phyloP scores from a whole-genome alignment of 1,140 invertebrate species.

The Aleiodes sp. region DNA sequence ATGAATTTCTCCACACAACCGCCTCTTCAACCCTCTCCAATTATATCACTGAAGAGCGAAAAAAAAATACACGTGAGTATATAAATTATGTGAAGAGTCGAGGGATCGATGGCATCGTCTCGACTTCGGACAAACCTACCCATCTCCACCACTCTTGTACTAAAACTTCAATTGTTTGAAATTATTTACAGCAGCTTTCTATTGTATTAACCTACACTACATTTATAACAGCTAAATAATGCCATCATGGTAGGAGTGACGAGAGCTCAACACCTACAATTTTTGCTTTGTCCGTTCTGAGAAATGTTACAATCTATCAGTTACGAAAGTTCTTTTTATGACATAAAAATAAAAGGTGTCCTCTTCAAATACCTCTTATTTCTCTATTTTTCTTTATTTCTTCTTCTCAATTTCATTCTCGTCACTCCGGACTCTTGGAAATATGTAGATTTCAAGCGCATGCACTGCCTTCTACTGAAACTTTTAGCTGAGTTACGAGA shows the following conservation, averaged over 20 bases:
- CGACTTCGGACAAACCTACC: slow-evolving; percentile 16
- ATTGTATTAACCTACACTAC: slow-evolving; percentile 18
- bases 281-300: neutral
- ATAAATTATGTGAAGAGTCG: neutral
- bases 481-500: slow-evolving; percentile 14
- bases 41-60: neutral
- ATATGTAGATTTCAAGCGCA: slow-evolving; percentile 20
- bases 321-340: neutral
- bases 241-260: neutral
- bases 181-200: slow-evolving; percentile 23
- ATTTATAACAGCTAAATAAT: neutral
- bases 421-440: slow-evolving; percentile 16
- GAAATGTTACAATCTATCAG: neutral
- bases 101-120: slow-evolving; percentile 27
- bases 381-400: neutral
- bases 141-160: neutral
- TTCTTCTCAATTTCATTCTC: too few species aligned
- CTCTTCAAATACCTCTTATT: neutral
- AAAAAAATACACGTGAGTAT: slow-evolving; percentile 8
- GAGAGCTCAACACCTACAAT: neutral
- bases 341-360: neutral
- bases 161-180: slow-evolving; percentile 1
- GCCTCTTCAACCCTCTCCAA: slow-evolving; percentile 1
- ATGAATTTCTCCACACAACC: neutral
- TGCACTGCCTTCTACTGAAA: slow-evolving; percentile 19